Evolutionary conservation across 2,797 vertebrate genomes (phyloP).

Genomic region (Fistularia tabacaria): DNA sequence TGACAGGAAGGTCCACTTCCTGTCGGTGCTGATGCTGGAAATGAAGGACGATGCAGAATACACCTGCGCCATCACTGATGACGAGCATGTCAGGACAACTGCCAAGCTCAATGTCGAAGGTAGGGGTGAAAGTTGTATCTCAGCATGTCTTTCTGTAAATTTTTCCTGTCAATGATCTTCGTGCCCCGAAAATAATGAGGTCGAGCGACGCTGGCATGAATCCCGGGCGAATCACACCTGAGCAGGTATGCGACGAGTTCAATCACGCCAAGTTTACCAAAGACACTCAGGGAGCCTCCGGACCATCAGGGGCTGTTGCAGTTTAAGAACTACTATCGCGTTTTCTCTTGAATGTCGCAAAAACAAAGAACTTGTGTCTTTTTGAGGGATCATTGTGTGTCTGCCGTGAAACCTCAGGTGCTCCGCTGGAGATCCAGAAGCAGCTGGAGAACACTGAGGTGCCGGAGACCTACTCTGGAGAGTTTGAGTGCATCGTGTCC

Average conservation of each 20-base stretch:
- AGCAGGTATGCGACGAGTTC: no score
- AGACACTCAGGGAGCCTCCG: no score
- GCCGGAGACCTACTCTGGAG: constrained; percentile 87
- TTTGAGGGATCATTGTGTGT: no score
- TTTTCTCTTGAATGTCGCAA: no score
- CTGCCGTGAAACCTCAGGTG: constrained; percentile 71
- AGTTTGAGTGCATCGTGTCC: constrained; percentile 87
- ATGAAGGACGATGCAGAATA: constrained; percentile 87
- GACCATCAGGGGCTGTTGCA: no score
- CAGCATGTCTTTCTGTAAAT: no score
- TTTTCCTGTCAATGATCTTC: no score
- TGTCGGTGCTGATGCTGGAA: constrained; percentile 85
- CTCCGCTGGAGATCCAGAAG: constrained; percentile 85
- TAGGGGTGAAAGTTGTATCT: constrained; percentile 36
- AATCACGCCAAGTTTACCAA: background rate
- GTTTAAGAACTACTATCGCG: no score
- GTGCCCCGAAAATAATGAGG: no score
- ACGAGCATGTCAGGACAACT: constrained; percentile 82
- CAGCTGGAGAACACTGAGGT: constrained; percentile 89
- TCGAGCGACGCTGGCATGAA: no score
- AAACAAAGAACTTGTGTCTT: no score
- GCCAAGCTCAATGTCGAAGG: constrained; percentile 91
- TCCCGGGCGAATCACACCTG: no score
- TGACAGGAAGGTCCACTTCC: constrained; percentile 94
- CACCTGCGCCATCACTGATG: constrained; percentile 81